phyloP scores from a whole-genome alignment of 2,797 vertebrate species.

The Lithobates sylvaticus region DNA sequence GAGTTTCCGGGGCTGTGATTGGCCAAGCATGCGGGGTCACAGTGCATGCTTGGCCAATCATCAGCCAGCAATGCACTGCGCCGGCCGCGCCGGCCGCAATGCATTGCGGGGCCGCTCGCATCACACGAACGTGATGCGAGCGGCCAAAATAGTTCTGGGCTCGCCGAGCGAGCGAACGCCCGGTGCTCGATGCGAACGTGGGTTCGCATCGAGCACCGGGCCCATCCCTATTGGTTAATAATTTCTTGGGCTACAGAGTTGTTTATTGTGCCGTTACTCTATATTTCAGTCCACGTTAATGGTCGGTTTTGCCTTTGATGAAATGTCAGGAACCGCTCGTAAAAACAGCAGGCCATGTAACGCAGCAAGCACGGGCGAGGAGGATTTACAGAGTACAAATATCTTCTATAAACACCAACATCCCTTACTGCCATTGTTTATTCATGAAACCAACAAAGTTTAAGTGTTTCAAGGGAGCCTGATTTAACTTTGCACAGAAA shows the following conservation, averaged over 20 bases:
- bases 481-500: conserved; percentile 28
- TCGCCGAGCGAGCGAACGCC: no score
- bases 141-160: no score
- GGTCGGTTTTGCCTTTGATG: conserved; percentile 40
- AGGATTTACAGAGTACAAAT: conserved; percentile 17
- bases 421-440: conserved; percentile 50
- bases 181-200: no score
- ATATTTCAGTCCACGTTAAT: conserved; percentile 36
- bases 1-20: no score
- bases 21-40: no score
- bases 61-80: no score
- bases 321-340: conserved; percentile 35
- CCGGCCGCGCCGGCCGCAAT: no score
- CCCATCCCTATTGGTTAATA: conserved; percentile 20
- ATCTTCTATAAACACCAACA: conserved; percentile 40
- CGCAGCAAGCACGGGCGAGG: not conserved
- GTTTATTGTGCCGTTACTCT: conserved; percentile 19
- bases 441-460: conserved; percentile 18
- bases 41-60: no score
- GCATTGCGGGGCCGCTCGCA: no score
- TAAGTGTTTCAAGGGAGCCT: conserved; percentile 9
- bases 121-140: no score
- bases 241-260: not conserved
- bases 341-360: conserved; percentile 35
- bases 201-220: no score